Percentiles rank a stretch among this genome's conserved stretches.
These are phyloP conservation scores for Pachycephus smyrnensis DNA, from an alignment of 2,888 invertebrate genomes.

Conservation along the genomic window DNA sequence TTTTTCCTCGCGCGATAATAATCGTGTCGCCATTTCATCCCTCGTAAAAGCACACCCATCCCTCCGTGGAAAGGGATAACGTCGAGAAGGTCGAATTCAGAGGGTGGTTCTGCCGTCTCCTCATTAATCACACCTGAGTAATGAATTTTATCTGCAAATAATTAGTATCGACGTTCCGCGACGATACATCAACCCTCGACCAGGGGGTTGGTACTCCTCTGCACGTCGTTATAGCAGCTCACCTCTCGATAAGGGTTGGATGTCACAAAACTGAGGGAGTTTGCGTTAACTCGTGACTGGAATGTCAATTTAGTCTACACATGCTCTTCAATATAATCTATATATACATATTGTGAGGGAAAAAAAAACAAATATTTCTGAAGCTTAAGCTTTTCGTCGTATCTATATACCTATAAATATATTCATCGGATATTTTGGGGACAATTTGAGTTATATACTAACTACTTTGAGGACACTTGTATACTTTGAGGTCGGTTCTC, in stretches of 20 bases:
- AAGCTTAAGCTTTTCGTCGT: not conserved
- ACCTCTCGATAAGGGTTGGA: not conserved
- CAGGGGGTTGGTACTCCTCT: not conserved
- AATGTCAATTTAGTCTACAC: not conserved
- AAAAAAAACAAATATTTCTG: not conserved
- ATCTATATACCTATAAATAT: no score
- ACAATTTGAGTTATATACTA: no score
- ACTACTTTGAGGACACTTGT: no score
- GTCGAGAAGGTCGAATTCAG: conserved; percentile 24
- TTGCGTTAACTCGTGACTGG: not conserved
- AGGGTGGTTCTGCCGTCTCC: conserved; percentile 20
- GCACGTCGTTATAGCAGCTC: not conserved
- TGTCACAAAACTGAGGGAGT: not conserved
- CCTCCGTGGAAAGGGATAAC: not conserved
- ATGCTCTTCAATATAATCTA: not conserved
- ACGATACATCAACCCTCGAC: conserved; percentile 37
- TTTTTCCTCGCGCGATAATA: not conserved
- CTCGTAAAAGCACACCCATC: not conserved
- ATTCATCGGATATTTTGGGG: no score
- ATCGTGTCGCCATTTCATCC: not conserved
- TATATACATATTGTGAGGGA: not conserved
- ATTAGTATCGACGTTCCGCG: conserved; percentile 46
- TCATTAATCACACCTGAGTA: conserved; percentile 48
- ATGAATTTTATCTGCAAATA: conserved; percentile 53
- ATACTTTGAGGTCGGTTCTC: no score